Evolutionary conservation across 2,113 vertebrate species (phyloP), one percentile per base, ranked within the genome.

Genomic region (Montifringilla adamsi): DNA sequence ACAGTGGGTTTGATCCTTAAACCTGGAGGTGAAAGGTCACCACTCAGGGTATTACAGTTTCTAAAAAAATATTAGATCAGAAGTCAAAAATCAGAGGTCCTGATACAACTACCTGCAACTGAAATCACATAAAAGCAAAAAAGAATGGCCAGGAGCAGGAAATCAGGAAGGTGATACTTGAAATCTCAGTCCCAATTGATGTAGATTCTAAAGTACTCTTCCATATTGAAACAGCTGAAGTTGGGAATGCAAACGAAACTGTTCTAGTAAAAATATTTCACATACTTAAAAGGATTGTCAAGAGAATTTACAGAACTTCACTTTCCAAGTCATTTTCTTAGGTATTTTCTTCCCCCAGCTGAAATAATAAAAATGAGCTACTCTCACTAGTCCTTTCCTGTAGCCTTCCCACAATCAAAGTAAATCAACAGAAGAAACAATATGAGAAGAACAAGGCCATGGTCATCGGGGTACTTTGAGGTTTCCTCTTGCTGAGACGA

Each of bases 261-360:
- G 67, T 62, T 72, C 77, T 89, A 95, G 85, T 44, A 87, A 93
- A 96, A 96, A 96, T 96, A 96, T 80, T 96, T 95, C 94, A 87
- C 89, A 91, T 95, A 74, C 68, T 92, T 90, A 63, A 83, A 85
- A 93, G 72, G 6, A 81, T 79, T 93, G 74, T 62, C 47, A 78
- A 64, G 87, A 84, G 78, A 90, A 86, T 94, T 97, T 93, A 74
- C 58, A 9, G 91, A 88, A 82, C 52, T 95, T 80, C 56, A 50
- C 70, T 87, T 88, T 92, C 78, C 74, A 94, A 88, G 87, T 52
- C 0, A 66, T 91, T 94, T 94, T 90, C 87, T 91, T 81, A 89
- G 62, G 83, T 33, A 66, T 93, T 91, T 73, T 75, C 74, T 75
- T 77, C 52, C 37, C 52, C 44, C 97, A 94, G 97, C 97, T 97